Conservation (phyloP, 2,888 invertebrate species). For the Meliscaeva auricollis region DNA sequence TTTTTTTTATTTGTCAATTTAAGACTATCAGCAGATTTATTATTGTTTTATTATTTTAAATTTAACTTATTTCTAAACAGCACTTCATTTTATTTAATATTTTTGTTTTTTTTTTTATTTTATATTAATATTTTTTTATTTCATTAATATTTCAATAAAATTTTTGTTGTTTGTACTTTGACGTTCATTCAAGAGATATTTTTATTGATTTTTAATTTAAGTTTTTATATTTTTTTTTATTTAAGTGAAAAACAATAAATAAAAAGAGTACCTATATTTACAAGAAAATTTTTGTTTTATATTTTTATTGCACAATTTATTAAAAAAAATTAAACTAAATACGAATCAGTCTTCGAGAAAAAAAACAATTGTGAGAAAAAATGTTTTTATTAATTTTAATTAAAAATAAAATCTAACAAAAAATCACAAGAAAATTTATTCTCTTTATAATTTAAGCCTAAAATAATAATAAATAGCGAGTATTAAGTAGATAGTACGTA, state of each 20-base stretch:
- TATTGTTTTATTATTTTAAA: not conserved
- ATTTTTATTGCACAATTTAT: conserved; percentile 48
- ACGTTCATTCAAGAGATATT: conserved; percentile 60
- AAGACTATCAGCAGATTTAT: conserved; percentile 11
- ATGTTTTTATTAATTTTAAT: not conserved
- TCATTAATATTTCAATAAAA: conserved; percentile 21
- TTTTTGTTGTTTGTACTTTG: conserved; percentile 70
- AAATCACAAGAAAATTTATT: not conserved
- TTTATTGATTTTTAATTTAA: conserved; percentile 20
- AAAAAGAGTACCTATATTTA: conserved; percentile 31
- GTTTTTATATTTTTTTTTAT: not conserved
- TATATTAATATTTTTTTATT: conserved; percentile 15
- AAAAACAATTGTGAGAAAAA: not conserved
- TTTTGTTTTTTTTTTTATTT: conserved; percentile 1
- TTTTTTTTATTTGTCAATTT: not conserved
- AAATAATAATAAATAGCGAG: conserved; percentile 34
- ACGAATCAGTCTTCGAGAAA: conserved; percentile 51
- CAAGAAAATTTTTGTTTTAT: conserved; percentile 13
- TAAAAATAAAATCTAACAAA: not conserved
- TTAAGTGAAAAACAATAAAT: conserved; percentile 6
- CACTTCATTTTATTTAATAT: conserved; percentile 5
- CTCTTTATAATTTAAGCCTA: not conserved
- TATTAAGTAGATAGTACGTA: conserved; percentile 6
- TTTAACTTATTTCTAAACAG: not conserved
- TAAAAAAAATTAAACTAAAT: conserved; percentile 14